These are phyloP conservation scores for Ataeniobius toweri DNA, from an alignment of 2,797 vertebrate genomes.

Conservation along the genomic window DNA sequence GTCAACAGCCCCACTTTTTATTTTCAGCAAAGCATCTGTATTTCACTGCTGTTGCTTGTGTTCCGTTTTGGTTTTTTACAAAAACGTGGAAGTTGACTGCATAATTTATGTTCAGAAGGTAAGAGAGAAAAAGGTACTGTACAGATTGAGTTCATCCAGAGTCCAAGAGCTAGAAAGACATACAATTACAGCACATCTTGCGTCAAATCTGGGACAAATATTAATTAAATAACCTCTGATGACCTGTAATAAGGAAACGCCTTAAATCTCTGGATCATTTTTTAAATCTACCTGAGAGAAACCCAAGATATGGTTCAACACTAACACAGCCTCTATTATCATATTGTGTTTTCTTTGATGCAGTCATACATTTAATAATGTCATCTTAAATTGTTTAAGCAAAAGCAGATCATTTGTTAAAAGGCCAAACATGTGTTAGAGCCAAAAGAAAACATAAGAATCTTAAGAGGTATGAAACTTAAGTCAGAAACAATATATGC, in stretches of 20 bases:
- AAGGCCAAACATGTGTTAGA: neutral
- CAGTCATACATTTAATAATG: too few relatives aligned
- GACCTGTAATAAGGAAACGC: neutral
- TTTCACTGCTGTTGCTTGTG: neutral
- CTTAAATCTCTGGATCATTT: neutral
- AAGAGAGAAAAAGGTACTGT: constrained; percentile 10
- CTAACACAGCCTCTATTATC: neutral
- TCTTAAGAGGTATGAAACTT: neutral
- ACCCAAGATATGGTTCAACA: neutral
- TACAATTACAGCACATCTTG: neutral
- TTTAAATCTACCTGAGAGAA: neutral
- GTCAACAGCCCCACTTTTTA: constrained; percentile 23
- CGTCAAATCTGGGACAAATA: constrained; percentile 1
- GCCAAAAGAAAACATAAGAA: neutral
- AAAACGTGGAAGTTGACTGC: constrained; percentile 8
- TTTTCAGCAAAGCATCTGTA: constrained; percentile 5
- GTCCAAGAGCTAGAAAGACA: constrained; percentile 9
- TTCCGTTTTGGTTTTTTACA: neutral
- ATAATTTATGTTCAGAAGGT: neutral
- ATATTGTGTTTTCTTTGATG: too few relatives aligned
- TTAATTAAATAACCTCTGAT: neutral
- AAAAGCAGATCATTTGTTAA: neutral
- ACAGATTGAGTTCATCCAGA: constrained; percentile 27
- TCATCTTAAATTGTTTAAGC: too few relatives aligned
- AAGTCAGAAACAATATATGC: neutral